These are phyloP conservation scores for Puffinus mauretanicus DNA, from an alignment of 2,113 vertebrate genomes.

Conservation along the genomic window DNA sequence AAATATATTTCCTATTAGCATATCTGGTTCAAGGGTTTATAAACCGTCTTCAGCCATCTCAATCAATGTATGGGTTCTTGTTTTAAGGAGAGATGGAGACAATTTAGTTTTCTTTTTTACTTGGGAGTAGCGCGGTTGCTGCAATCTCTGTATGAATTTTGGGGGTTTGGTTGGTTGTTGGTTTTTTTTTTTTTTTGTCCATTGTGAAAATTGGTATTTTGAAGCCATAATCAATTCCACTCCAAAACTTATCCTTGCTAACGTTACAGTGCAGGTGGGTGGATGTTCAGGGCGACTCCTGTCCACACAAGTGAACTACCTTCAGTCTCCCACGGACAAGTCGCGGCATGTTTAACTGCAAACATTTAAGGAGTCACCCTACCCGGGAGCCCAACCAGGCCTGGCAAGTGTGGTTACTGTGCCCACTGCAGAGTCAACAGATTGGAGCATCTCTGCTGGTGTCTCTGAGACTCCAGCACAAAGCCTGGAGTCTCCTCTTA, in stretches of 20 bases:
- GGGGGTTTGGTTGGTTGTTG: neutral
- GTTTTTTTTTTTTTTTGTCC: neutral
- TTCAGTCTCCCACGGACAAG: neutral
- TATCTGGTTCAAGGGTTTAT: neutral
- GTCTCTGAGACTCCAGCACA: neutral
- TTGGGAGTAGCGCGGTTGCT: neutral
- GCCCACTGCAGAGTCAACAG: neutral
- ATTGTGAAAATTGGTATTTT: neutral
- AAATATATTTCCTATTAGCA: neutral
- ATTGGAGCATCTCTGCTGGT: neutral
- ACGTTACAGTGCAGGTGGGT: neutral
- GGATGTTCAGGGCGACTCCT: neutral
- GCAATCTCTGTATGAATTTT: neutral
- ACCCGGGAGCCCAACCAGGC: neutral
- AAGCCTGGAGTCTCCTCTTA: neutral
- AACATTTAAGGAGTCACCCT: neutral
- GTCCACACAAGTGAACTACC: neutral
- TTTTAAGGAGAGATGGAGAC: constrained; percentile 20
- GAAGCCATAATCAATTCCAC: neutral
- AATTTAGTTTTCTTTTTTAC: constrained; percentile 31
- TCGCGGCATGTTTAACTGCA: neutral
- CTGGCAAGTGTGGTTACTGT: neutral
- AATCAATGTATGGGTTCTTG: constrained; percentile 10
- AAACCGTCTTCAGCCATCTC: constrained; percentile 1
- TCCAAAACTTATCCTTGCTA: neutral